Conservation (phyloP, 1,140 invertebrate species). For the Nasonia giraulti region DNA sequence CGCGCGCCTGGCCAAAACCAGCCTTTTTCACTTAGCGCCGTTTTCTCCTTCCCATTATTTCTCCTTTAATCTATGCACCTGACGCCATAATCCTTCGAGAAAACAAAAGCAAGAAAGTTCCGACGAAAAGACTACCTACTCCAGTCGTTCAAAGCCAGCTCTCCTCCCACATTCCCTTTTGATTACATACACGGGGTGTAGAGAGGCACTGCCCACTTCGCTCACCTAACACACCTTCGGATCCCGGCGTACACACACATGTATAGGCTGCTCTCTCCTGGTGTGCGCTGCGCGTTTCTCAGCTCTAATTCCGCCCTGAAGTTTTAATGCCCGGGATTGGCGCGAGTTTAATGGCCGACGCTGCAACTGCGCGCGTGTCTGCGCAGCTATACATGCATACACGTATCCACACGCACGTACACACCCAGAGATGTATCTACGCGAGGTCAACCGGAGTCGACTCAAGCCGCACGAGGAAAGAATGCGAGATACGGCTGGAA, state of each 20-base stretch:
- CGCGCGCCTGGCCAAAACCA: background rate
- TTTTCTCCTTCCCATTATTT: background rate
- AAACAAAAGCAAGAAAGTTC: background rate
- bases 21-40: background rate
- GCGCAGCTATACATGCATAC: background rate
- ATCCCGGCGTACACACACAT: background rate
- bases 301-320: conserved; percentile 53
- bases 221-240: background rate
- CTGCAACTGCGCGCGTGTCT: background rate
- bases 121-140: background rate
- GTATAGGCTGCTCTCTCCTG: background rate
- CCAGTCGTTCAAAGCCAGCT: background rate
- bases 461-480: background rate
- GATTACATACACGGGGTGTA: conserved; percentile 3
- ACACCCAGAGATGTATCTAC: background rate
- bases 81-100: background rate
- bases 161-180: background rate
- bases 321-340: conserved; percentile 59
- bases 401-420: background rate
- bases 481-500: background rate
- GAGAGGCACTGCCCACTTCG: conserved; percentile 8
- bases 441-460: background rate
- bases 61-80: background rate
- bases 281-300: conserved; percentile 20
- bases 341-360: conserved; percentile 56